Base-by-base conservation (phyloP, 2,888 invertebrate species). In the Matsumyia berberina region DNA sequence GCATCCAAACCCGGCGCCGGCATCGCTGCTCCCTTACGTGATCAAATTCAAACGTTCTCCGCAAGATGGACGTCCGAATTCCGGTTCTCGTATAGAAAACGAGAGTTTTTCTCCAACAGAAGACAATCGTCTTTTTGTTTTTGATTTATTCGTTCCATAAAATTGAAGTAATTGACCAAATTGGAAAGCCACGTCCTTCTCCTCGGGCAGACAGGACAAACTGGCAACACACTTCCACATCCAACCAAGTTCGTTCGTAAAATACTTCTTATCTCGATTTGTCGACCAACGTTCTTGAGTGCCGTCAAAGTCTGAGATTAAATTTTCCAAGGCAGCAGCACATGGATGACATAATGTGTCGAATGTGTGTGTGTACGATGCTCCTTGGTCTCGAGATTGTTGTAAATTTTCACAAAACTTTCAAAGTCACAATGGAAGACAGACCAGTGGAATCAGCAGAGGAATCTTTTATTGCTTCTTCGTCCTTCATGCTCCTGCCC, bases 141-240 rank as follows among this genome's bases (percentile, higher is more conserved):
- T 60, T 72, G 51, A 53, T 51, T 73, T 62, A 62, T 62, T 33
- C 24, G 31, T 31, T 51, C 62, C 49, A 72, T 60, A n/a, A 29
- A 60, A 39, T 19, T 53, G 37, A 49, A 60, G 37, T 58, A 73
- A 53, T 73, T 60, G 31, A 1, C 29, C 19, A 31, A 33, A 53
- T 62, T 60, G 17, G 7, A 42, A 62, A 60, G 42, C 62, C 62
- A 73, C 33, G 42, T 33, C 24, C 53, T 37, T 46, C 17, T 17
- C 42, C 42, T 31, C n/a, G 19, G 7, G 8, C 51, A 29, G n/a
- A 33, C 19, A 66, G 37, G 12, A n/a, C 11, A 11, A 4, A 15
- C n/a, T 15, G 17, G 5, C 57, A 49, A 19, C 9, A 2, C 17
- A 9, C 15, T 17, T 1, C 24, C 24, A 3, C 4, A 3, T 24